Conservation (phyloP, 2,113 vertebrate species). For the Nycticryphes semicollaris region DNA sequence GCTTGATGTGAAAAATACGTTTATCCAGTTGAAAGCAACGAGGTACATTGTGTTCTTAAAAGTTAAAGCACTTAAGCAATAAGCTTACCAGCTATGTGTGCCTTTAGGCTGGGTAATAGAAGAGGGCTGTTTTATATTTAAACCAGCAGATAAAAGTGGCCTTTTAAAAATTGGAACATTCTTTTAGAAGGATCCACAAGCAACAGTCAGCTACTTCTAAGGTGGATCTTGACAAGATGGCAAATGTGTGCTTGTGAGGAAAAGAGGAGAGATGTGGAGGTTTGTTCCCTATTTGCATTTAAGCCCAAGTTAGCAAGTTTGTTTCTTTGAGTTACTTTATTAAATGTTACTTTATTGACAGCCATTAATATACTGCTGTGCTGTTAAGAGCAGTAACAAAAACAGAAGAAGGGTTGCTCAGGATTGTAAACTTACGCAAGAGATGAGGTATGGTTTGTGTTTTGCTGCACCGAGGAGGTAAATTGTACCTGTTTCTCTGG, state of each 20-base stretch:
- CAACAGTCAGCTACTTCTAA: background rate
- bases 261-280: background rate
- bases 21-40: background rate
- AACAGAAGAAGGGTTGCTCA: background rate
- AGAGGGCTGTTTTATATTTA: background rate
- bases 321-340: background rate
- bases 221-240: background rate
- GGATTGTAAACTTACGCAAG: fast-evolving
- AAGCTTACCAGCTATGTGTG: background rate
- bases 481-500: background rate
- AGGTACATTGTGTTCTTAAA: background rate
- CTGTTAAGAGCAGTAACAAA: background rate
- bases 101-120: background rate
- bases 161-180: background rate
- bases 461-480: background rate
- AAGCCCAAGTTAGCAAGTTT: background rate
- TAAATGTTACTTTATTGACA: background rate
- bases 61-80: background rate
- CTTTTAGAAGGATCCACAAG: background rate
- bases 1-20: background rate
- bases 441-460: background rate
- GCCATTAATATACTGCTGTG: background rate
- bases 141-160: background rate
- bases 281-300: background rate
- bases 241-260: background rate